Evolutionary conservation across 2,113 vertebrate genomes (phyloP).

Genomic region (Thinocorus orbignyianus): DNA sequence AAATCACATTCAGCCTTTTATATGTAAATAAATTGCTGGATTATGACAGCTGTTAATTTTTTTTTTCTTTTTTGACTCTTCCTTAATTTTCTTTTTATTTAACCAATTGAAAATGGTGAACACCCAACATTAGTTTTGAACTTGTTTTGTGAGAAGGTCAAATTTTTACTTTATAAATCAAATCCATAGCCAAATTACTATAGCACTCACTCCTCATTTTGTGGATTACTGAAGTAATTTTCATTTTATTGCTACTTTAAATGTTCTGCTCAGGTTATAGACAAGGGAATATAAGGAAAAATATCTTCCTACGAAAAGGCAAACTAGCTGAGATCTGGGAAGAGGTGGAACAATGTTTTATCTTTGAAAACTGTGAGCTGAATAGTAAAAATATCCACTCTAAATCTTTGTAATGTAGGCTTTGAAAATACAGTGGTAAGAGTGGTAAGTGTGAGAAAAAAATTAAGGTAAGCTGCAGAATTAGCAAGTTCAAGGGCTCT

Average conservation of each 20-base stretch:
- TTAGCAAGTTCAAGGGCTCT: background rate
- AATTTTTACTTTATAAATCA: background rate
- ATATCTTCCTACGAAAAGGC: background rate
- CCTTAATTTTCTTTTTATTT: background rate
- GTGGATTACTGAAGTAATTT: background rate
- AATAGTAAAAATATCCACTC: background rate
- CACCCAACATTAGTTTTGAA: background rate
- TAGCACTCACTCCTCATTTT: background rate
- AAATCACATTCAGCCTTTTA: background rate
- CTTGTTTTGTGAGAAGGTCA: background rate
- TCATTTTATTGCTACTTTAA: background rate
- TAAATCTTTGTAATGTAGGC: background rate
- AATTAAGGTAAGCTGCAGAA: background rate
- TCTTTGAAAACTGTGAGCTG: background rate
- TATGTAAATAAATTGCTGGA: background rate
- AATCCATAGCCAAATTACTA: background rate
- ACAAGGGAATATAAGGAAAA: background rate
- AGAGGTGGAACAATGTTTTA: background rate
- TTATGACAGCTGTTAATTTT: background rate
- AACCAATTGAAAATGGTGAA: background rate
- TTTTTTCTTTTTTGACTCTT: background rate
- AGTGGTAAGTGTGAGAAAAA: background rate
- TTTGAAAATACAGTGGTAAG: background rate
- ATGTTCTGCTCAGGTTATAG: background rate
- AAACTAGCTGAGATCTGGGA: background rate